Conservation (phyloP, 2,797 vertebrate genomes). For the Acrossocheilus wenchowensis region DNA sequence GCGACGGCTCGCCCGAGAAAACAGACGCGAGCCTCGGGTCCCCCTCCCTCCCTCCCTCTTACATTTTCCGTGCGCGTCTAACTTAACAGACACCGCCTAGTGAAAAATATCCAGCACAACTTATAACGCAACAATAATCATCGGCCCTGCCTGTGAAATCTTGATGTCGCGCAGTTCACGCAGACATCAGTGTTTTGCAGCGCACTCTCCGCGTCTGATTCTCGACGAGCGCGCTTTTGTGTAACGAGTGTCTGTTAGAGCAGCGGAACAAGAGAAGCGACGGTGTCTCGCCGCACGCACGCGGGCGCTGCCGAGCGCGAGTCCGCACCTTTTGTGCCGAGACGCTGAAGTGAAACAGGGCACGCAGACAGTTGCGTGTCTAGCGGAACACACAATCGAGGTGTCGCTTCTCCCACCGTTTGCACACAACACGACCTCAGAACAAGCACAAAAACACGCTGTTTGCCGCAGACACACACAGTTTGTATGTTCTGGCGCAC, state of each 20-base stretch:
- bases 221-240: conserved; percentile 22
- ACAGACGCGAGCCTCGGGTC: conserved; percentile 17
- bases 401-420: conserved; percentile 41
- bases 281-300: conserved; percentile 36
- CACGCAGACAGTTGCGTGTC: conserved; percentile 52
- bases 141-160: not conserved
- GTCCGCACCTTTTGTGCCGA: conserved; percentile 72
- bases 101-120: conserved; percentile 61
- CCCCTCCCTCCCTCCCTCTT: conserved; percentile 29
- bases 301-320: conserved; percentile 48
- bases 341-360: conserved; percentile 53
- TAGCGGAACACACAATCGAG: conserved; percentile 33
- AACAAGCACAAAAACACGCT: conserved; percentile 13
- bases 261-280: conserved; percentile 54
- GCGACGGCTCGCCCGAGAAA: conserved; percentile 37
- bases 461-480: not conserved
- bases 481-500: conserved; percentile 42
- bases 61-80: conserved; percentile 64
- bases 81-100: conserved; percentile 67
- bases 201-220: not conserved
- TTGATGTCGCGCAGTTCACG: not conserved
- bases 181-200: not conserved
- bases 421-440: conserved; percentile 25
- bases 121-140: conserved; percentile 36
- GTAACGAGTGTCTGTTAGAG: conserved; percentile 30